These are phyloP conservation scores for Carabus problematicus DNA, from an alignment of 2,888 invertebrate species.

Conservation along the genomic window DNA sequence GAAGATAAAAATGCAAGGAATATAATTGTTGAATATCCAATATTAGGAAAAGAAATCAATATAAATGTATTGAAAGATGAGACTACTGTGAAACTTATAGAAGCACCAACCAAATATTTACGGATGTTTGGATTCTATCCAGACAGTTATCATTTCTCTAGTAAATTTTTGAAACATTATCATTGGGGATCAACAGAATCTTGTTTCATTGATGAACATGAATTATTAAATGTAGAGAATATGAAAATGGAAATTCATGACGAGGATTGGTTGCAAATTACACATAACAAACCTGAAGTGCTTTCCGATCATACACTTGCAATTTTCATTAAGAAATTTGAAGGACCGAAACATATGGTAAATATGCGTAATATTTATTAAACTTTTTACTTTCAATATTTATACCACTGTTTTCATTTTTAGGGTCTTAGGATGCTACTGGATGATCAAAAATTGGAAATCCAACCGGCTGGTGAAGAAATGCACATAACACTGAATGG, in stretches of 20 bases:
- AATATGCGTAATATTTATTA: no score
- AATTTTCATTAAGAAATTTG: conserved; percentile 9
- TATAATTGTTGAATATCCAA: conserved; percentile 12
- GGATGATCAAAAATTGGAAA: no score
- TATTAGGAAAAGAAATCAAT: conserved; percentile 17
- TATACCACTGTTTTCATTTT: no score
- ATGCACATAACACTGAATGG: no score
- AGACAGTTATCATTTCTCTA: conserved; percentile 22
- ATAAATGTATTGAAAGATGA: conserved; percentile 14
- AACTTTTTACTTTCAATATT: no score
- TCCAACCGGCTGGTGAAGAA: no score
- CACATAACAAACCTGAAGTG: conserved; percentile 1
- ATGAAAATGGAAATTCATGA: not conserved
- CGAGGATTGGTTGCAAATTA: conserved; percentile 22
- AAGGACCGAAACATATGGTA: no score
- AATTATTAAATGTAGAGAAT: no score
- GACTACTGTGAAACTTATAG: conserved; percentile 3
- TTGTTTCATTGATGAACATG: conserved; percentile 24
- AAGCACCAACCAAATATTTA: conserved; percentile 9
- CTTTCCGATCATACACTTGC: conserved; percentile 4
- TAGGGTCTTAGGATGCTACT: no score
- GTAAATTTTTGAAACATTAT: not conserved
- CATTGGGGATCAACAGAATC: conserved; percentile 2
- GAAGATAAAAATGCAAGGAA: conserved; percentile 15
- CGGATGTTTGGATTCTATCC: conserved; percentile 17